Evolutionary conservation across 2,888 invertebrate genomes (phyloP).

Genomic region (Drepanosiphum platanoidis): DNA sequence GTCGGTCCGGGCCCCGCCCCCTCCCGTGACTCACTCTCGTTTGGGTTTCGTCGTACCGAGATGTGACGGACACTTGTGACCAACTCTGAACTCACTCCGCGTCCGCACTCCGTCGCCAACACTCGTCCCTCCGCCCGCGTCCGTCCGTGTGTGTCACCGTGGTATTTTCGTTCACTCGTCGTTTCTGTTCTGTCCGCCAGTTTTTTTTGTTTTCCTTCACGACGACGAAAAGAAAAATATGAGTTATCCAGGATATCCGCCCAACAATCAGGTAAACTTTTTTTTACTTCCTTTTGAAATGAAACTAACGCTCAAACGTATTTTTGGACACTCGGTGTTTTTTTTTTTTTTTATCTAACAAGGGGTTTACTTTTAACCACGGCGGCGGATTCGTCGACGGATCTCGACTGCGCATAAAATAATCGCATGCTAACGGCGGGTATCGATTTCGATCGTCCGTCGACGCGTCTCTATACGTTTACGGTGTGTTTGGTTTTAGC

Average conservation of each 20-base stretch:
- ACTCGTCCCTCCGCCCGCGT: no score
- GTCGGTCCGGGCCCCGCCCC: no score
- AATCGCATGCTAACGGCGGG: neutral
- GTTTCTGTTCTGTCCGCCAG: neutral
- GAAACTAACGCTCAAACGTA: no score
- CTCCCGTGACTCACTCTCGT: no score
- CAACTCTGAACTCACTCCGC: neutral
- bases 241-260: constrained; percentile 61
- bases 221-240: neutral
- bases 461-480: no score
- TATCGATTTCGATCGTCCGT: neutral
- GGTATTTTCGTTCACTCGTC: neutral
- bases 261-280: constrained; percentile 50
- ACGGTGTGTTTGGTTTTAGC: no score
- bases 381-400: neutral
- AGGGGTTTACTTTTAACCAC: no score
- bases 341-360: no score
- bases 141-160: no score
- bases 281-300: neutral
- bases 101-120: neutral
- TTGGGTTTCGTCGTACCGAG: no score
- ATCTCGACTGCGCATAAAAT: neutral
- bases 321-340: no score
- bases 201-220: neutral
- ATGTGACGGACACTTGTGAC: neutral